phyloP scores from a whole-genome alignment of 2,113 vertebrate genomes.

The Brachyistius frenatus region DNA sequence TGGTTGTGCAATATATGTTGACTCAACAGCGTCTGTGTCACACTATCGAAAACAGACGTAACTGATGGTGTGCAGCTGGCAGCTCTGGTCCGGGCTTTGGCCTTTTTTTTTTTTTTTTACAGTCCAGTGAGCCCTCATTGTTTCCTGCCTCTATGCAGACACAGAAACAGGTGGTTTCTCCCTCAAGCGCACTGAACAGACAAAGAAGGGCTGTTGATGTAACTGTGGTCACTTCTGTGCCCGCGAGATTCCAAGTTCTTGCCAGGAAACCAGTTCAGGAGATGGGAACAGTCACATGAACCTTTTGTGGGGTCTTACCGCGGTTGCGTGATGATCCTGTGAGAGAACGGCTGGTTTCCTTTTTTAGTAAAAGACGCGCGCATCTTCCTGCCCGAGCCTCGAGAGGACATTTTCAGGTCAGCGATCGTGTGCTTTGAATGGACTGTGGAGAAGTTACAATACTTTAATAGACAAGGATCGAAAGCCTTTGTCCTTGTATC shows the following conservation, averaged over 20 bases:
- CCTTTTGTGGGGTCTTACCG: constrained; percentile 15
- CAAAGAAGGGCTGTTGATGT: constrained; percentile 45
- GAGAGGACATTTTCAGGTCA: constrained; percentile 51
- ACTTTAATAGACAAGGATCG: constrained; percentile 53
- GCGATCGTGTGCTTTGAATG: constrained; percentile 17
- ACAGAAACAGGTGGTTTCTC: constrained; percentile 60
- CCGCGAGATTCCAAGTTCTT: constrained; percentile 42
- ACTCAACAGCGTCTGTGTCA: background rate
- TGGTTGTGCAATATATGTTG: background rate
- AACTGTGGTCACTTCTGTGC: constrained; percentile 42
- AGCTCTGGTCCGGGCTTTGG: constrained; percentile 19
- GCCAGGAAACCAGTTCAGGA: constrained; percentile 38
- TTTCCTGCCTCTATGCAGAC: constrained; percentile 36
- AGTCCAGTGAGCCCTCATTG: constrained; percentile 63
- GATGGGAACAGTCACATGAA: constrained; percentile 32
- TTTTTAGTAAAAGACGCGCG: constrained; percentile 8
- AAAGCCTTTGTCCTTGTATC: constrained; percentile 50
- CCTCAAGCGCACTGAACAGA: constrained; percentile 45
- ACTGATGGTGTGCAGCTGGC: constrained; percentile 42
- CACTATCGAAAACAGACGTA: constrained; percentile 16
- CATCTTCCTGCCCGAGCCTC: constrained; percentile 24
- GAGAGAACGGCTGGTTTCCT: constrained; percentile 32
- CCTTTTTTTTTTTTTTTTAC: constrained; percentile 61
- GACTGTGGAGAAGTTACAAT: constrained; percentile 20
- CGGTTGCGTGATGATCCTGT: constrained; percentile 23